These are phyloP conservation scores for Colius striatus DNA, from an alignment of 2,113 vertebrate species.

Conservation along the genomic window DNA sequence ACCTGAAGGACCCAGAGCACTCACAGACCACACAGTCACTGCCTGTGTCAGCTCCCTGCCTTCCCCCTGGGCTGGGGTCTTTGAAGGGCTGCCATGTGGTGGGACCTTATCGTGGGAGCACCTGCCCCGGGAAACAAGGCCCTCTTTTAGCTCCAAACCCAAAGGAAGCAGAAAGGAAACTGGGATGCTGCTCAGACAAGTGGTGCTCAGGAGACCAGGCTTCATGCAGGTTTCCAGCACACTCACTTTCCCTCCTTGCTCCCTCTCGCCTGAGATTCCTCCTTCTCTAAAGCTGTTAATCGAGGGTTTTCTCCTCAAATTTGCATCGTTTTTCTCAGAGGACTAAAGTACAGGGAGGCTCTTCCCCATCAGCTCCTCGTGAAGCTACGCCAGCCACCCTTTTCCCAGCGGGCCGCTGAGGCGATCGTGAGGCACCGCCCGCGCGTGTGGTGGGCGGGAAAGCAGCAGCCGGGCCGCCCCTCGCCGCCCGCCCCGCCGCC, in stretches of 20 bases:
- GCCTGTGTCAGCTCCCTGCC: neutral
- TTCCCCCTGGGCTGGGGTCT: neutral
- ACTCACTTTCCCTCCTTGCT: neutral
- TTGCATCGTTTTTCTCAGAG: neutral
- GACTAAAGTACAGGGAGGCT: rapidly evolving
- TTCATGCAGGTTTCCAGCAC: rapidly evolving
- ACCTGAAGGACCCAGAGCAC: rapidly evolving
- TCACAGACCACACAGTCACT: rapidly evolving
- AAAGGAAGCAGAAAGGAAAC: neutral
- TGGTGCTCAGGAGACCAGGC: neutral
- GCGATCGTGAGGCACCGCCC: rapidly evolving
- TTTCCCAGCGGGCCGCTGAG: too few relatives aligned
- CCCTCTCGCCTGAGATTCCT: neutral
- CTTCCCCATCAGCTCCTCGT: rapidly evolving
- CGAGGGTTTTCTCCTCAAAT: rapidly evolving
- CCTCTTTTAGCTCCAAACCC: neutral
- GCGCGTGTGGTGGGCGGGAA: neutral
- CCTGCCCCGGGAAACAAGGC: neutral
- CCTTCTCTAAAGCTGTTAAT: rapidly evolving
- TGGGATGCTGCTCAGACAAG: rapidly evolving
- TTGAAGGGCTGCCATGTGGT: rapidly evolving
- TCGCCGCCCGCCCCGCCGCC: neutral
- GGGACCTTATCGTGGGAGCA: neutral
- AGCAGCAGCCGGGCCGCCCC: neutral
- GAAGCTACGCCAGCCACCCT: too few relatives aligned